phyloP scores from a whole-genome alignment of 1,140 invertebrate genomes.

The Drosophila setifemur region DNA sequence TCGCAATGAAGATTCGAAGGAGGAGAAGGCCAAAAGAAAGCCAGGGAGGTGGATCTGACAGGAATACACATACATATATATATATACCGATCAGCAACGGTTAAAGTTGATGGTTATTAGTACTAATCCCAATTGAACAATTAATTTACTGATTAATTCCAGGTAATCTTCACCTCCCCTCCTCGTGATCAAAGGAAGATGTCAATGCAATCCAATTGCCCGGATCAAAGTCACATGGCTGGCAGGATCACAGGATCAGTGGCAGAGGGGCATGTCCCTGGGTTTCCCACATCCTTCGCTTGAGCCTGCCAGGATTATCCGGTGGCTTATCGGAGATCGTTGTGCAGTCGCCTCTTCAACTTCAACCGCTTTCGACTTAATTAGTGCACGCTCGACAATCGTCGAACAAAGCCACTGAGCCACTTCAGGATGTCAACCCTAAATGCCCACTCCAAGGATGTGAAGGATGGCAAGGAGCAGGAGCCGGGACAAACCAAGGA shows the following conservation, averaged over 20 bases:
- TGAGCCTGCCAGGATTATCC: slow-evolving; percentile 23
- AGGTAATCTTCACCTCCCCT: no score
- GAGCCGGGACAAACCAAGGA: not conserved
- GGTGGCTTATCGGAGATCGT: slow-evolving; percentile 56
- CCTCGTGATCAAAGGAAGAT: slow-evolving; percentile 2
- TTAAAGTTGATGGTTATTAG: no score
- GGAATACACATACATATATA: no score
- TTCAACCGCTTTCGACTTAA: slow-evolving; percentile 55
- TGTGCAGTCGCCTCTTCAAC: slow-evolving; percentile 46
- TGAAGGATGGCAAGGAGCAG: slow-evolving; percentile 7
- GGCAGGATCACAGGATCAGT: not conserved
- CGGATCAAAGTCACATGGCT: not conserved
- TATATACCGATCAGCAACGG: no score
- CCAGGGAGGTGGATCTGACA: no score
- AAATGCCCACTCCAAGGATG: slow-evolving; percentile 2
- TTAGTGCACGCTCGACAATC: slow-evolving; percentile 71
- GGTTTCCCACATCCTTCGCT: not conserved
- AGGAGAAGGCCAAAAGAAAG: no score
- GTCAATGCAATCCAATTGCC: slow-evolving; percentile 20
- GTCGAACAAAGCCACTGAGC: slow-evolving; percentile 34
- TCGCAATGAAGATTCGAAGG: no score
- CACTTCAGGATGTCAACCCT: slow-evolving; percentile 70
- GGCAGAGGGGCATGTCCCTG: not conserved
- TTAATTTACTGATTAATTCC: no score
- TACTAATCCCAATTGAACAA: not conserved